These are phyloP conservation scores for Conus betulinus DNA, from an alignment of 1,140 invertebrate species.

Conservation along the genomic window DNA sequence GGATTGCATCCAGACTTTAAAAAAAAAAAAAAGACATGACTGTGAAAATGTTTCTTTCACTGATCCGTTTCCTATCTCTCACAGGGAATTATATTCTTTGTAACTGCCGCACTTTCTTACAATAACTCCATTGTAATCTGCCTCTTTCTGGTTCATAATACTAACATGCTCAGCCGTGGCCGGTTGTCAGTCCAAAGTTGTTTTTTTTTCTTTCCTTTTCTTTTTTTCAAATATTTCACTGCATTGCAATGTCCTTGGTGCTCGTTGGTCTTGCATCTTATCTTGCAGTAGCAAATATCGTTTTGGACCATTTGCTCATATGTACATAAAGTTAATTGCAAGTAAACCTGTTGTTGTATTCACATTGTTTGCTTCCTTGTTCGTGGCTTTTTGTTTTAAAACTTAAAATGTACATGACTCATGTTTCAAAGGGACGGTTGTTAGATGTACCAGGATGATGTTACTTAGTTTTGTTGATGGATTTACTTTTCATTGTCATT, in stretches of 20 bases:
- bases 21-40: background rate
- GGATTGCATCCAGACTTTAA: background rate
- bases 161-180: background rate
- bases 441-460: background rate
- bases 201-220: no score
- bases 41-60: no score
- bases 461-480: background rate
- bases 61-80: no score
- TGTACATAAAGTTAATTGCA: conserved; percentile 3
- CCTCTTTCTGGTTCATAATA: background rate
- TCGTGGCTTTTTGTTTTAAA: background rate
- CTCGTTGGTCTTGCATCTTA: background rate
- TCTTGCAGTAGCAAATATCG: background rate
- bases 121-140: background rate
- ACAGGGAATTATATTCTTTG: no score
- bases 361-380: background rate
- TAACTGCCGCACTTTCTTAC: background rate
- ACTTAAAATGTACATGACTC: background rate
- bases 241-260: conserved; percentile 13
- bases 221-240: background rate
- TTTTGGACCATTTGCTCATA: conserved; percentile 19
- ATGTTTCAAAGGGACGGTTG: background rate
- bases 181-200: background rate
- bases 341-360: background rate
- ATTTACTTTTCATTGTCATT: background rate